A percentile compares a stretch with the other conserved stretches of the same genome.
Evolutionary conservation across 2,888 invertebrate genomes (phyloP).

Genomic region (Lithophane leautieri): DNA sequence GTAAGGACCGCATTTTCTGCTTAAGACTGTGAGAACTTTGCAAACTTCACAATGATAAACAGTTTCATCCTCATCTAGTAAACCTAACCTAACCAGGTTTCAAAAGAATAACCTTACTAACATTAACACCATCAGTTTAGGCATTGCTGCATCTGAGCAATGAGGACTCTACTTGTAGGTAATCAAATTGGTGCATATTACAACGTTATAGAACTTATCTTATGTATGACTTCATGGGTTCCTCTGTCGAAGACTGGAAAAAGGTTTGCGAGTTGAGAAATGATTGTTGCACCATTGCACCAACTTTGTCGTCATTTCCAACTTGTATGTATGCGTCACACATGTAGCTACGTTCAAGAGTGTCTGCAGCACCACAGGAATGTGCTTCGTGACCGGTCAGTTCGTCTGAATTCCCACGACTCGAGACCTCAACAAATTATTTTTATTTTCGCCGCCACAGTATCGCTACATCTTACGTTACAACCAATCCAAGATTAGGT

Average conservation of each 20-base stretch:
- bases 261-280: neutral
- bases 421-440: conserved; percentile 60
- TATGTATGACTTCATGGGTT: neutral
- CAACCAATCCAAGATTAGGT: conserved; percentile 57
- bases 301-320: conserved; percentile 4
- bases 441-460: conserved; percentile 68
- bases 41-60: neutral
- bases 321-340: conserved; percentile 37
- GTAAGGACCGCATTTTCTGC: neutral
- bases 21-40: neutral
- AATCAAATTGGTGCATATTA: neutral
- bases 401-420: conserved; percentile 61
- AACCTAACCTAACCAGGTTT: neutral
- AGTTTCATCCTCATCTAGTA: neutral
- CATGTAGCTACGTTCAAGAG: conserved; percentile 23
- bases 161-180: neutral
- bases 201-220: neutral
- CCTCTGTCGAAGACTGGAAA: neutral
- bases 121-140: neutral
- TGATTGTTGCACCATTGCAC: conserved; percentile 4
- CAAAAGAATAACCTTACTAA: neutral
- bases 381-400: conserved; percentile 73
- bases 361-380: conserved; percentile 62
- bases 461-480: conserved; percentile 68
- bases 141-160: neutral